A percentile compares a stretch with the other conserved stretches of the same genome.
These are phyloP conservation scores for Nothobranchius furzeri DNA, from an alignment of 2,113 vertebrate genomes.

Conservation along the genomic window DNA sequence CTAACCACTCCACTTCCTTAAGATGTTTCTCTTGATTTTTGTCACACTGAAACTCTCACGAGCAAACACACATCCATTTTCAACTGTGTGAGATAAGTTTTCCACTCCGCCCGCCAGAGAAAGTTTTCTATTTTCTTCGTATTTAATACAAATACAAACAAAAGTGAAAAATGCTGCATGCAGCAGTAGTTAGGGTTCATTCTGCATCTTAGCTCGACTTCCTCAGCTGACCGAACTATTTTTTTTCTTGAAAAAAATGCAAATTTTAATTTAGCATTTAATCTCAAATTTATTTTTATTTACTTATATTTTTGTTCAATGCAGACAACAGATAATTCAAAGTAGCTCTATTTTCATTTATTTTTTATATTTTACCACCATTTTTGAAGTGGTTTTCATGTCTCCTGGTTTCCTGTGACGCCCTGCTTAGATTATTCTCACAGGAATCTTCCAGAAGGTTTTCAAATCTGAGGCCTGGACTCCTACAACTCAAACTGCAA, in stretches of 20 bases:
- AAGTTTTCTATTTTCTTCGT: constrained; percentile 10
- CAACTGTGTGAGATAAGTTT: constrained; percentile 21
- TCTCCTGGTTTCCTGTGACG: background rate
- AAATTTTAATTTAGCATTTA: no score
- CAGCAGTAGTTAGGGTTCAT: background rate
- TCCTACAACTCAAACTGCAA: background rate
- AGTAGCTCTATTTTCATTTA: background rate
- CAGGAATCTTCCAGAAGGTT: background rate
- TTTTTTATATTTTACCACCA: no score
- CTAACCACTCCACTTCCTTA: constrained; percentile 75
- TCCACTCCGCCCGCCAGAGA: constrained; percentile 29
- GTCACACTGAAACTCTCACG: constrained; percentile 39
- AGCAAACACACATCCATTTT: constrained; percentile 32
- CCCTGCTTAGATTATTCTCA: background rate
- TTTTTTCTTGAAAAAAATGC: background rate
- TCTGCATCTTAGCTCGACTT: constrained; percentile 1
- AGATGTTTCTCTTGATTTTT: constrained; percentile 73
- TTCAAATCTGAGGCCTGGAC: background rate
- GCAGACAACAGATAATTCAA: background rate
- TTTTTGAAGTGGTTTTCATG: background rate
- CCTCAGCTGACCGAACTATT: background rate
- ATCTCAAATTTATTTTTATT: no score
- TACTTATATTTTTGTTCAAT: no score
- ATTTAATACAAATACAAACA: constrained; percentile 15
- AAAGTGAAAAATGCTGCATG: background rate